Base-by-base conservation (phyloP, 2,113 vertebrate genomes). In the Donacobius atricapilla region DNA sequence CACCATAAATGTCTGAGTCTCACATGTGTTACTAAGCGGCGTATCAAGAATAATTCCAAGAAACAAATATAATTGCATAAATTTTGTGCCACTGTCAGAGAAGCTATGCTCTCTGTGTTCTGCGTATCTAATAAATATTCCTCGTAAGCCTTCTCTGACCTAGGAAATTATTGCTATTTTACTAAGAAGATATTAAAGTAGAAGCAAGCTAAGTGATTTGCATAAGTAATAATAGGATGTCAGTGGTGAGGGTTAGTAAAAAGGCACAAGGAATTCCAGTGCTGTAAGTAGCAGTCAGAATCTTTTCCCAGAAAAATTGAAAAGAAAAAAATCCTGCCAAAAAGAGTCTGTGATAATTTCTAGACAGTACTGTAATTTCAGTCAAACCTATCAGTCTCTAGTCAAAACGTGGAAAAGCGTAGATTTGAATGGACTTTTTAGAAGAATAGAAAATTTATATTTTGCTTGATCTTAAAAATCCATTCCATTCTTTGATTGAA, bases 201-300 rank as follows among this genome's bases (percentile, higher is more conserved):
- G 73, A 87, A 81, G 37, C 37, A 89, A 89, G 66, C 33, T 76
- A 50, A 91, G 50, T 54, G 66, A 96, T 96, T 94, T 94, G 68
- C 90, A 95, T 96, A 83, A 94, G 82, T 95, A 96, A 97, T 96
- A 82, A 89, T 48, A 94, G 58, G 66, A 44, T 94, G 82, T 93
- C 84, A 96, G 5, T 35, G 53, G 58, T 72, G 35, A 95, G 53
- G 81, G 57, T 51, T 64, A 69, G 30, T 66, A 65, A 77, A 94
- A 95, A 90, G 30, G 15, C 91, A 87, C 11, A 13, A 80, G 90
- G 75, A 96, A 85, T 63, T 70, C 54, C 68, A 71, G 51, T 40
- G 48, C 23, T 70, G 11, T 80, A 88, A 86, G 39, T 51, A 35
- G 30, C 56, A 84, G 47, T 83, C 21, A 90, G 85, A 87, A 77